Base-by-base conservation (phyloP, 2,113 vertebrate species). In the Nerophis lumbriciformis region DNA sequence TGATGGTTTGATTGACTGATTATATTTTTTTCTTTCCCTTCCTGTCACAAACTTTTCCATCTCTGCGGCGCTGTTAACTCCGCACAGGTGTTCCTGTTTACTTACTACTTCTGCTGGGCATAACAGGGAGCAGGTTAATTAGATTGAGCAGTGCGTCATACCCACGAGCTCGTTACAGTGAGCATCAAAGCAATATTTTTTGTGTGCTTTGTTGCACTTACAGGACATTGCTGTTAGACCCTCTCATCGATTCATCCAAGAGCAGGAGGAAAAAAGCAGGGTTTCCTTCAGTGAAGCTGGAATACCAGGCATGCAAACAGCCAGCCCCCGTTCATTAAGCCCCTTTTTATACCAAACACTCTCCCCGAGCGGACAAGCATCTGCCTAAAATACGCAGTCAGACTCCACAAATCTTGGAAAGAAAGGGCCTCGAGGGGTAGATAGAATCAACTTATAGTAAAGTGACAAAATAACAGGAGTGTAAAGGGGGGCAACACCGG, bases 241-340 rank as follows among this genome's bases (percentile, higher is more conserved):
- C 35, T 6, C n/a, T 57, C 55, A 44, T 16, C 38, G 55, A 57
- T 44, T 8, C 10, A 57, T 16, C 38, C 55, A 15, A 57, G 48
- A 54, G 53, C 69, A 72, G 36, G 59, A 50, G 53, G 38, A 48
- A 51, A 45, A 62, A 52, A 49, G 28, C 28, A 28, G 50, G 72
- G 42, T 75, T 82, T 78, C 76, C 59, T 68, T 72, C 67, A 21
- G 69, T 88, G 76, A 87, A 88, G 85, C 87, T 90, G 85, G 80
- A 72, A 58, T 74, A 73, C 76, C 73, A 48, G 72, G 69, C 63
- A 77, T 85, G 80, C 79, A 86, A 87, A 87, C 85, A 86, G 84
- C 85, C 83, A 70, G 80, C 74, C 72, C 73, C 83, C 78, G 85
- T 88, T 89, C 84, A 89, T 90, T 88, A 89, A 76, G 70, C 79